Base-by-base conservation (phyloP, 2,113 vertebrate species). In the Melanerpes formicivorus region DNA sequence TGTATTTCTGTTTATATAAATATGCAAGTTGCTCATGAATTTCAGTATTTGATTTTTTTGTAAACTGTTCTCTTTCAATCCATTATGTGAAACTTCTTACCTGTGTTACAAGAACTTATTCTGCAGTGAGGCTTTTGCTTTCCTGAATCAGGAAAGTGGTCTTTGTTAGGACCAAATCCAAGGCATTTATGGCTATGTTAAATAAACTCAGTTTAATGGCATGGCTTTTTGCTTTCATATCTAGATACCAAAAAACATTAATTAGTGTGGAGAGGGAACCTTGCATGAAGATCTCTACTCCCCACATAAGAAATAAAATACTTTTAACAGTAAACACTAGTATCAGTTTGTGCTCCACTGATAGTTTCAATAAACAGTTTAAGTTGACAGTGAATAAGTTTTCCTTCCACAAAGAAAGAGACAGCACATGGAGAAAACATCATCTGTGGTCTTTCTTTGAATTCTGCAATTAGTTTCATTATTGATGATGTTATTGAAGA, bases 231-330 rank as follows among this genome's bases (percentile, higher is more conserved):
- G 59, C 1, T 52, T 88, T 87, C 6, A 0, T 42, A 40, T n/a
- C 14, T 70, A 69, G 26, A 48, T 29, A 63, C 1, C 42, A 27
- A 58, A 78, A 18, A 40, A 2, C 3, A 11, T n/a, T 23, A 59
- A 23, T 37, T 25, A 3, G 14, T 6, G 1, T 6, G 2, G 14
- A 10, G 10, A 44, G 1, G 2, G 23, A 65, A 59, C 29, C 25
- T 30, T 23, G 9, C 14, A 11, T 46, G 23, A 62, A 80, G 34
- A 60, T 75, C 5, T 32, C 22, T 26, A 73, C 25, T 2, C 3
- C 52, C 2, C 13, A n/a, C 8, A 11, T 19, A 3, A 87, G 25
- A 85, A 83, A 67, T 60, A 66, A 86, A 78, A 67, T 26, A 14
- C 1, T 30, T 10, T 52, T 73, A 60, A 12, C 48, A 15, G 50